Conservation (phyloP, 2,888 invertebrate species). For the Rhodophaea formosa region DNA sequence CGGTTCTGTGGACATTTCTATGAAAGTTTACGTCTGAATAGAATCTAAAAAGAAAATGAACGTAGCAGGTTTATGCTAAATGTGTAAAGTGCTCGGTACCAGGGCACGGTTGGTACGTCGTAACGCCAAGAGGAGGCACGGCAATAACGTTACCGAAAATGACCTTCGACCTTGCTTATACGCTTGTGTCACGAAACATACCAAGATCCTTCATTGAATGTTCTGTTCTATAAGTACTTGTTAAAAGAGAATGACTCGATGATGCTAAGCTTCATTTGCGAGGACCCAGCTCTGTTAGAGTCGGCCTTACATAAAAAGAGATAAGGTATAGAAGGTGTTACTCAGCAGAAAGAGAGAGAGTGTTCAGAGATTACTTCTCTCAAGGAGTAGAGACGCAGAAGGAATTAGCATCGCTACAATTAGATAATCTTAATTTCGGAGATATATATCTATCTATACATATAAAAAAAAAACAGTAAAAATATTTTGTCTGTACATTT, state of each 20-base stretch:
- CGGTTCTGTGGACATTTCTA: constrained; percentile 5
- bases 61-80: constrained; percentile 9
- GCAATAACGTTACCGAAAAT: constrained; percentile 29
- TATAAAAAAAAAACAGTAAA: too few species aligned
- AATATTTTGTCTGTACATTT: too few species aligned
- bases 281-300: too few species aligned
- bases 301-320: too few species aligned
- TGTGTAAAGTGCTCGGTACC: constrained; percentile 29
- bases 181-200: constrained; percentile 30
- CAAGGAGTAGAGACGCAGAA: too few species aligned
- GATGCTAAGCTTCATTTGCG: too few species aligned
- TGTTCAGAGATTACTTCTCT: too few species aligned
- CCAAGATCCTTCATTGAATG: not conserved
- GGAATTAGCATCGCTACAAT: too few species aligned
- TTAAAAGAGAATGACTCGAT: not conserved
- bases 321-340: too few species aligned
- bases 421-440: too few species aligned
- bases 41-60: not conserved
- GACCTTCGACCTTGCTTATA: constrained; percentile 59
- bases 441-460: too few species aligned
- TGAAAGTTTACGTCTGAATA: constrained; percentile 2
- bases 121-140: constrained; percentile 21
- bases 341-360: too few species aligned
- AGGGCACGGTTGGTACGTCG: constrained; percentile 21
- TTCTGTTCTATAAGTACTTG: not conserved